Base-by-base conservation (phyloP, 2,113 vertebrate species). In the Meles meles region DNA sequence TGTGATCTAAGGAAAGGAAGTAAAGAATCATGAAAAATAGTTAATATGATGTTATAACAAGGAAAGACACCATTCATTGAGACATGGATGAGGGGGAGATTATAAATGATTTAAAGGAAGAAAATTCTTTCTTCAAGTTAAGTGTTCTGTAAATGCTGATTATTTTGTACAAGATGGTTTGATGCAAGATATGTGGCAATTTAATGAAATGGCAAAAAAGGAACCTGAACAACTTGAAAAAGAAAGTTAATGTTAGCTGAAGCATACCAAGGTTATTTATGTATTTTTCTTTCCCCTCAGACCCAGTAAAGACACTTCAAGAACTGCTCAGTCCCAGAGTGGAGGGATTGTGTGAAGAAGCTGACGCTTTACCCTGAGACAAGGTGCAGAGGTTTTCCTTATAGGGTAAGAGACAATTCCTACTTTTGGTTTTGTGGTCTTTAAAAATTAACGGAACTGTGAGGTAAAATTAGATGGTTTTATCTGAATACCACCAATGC, bases 1-100 rank as follows among this genome's bases (percentile, higher is more conserved):
- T 93, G 59, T 83, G 59, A n/a, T 87, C 47, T 55, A 74, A 65
- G 42, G 84, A 82, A 93, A 94, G 55, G 83, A 96, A 94, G 65
- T 52, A 94, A 94, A 74, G 71, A 96, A 52, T 94, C 92, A 29
- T 88, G 59, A 37, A 76, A 95, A 91, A 89, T 25, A 96, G 81
- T 97, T 96, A 96, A 93, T 96, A 93, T 80, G 49, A 91, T 63
- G 57, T 71, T 97, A 55, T 93, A 96, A 94, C 18, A 72, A 49
- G 55, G 84, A 88, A 97, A 39, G 14, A 59, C n/a, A 61, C 69
- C 89, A n/a, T 92, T 67, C 55, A 65, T 55, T 96, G 5, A 1
- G 95, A 96, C 79, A 37, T 93, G 13, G 5, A 42, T 77, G 71
- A 94, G 52, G 71, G 7, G 44, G 27, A 84, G n/a, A 76, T 52